Base-by-base conservation (phyloP, 2,888 invertebrate genomes). In the Petrolisthes cinctipes region DNA sequence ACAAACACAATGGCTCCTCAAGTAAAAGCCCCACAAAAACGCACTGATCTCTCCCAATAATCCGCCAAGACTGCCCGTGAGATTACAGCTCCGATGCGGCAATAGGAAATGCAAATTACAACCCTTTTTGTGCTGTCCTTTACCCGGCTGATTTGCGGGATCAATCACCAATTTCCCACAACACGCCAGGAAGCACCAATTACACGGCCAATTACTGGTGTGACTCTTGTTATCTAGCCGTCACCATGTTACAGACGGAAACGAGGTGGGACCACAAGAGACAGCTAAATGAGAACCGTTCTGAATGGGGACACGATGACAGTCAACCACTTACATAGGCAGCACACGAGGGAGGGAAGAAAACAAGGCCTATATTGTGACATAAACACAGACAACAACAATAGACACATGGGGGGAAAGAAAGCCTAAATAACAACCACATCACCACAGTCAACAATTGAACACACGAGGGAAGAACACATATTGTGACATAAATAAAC, bases 71-170 rank as follows among this genome's bases (percentile, higher is more conserved):
- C 61, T 23, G 17, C 82, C 11, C 4, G n/a, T 51, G 71, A 83
- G 75, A 83, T 83, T 73, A 83, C 53, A 73, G 57, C 83, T 75
- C 17, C 37, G 71, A 76, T 11, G 20, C 61, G 54, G 66, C 66
- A 82, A 76, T 86, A 82, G 81, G 86, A 86, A 54, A 86, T 86
- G 86, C 86, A 86, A 82, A 86, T 86, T 82, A 76, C 86, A 37
- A 23, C 82, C 66, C 86, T 82, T 86, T 86, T 86, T 86, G 86
- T 86, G 86, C n/a, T 37, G 7, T 37, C 75, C 81, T 73, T 81
- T 80, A 85, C 75, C 82, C 81, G 57, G 11, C n/a, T 51, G 37
- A 53, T 78, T 23, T 53, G 78, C 61, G 79, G 20, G 66, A 14
- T 37, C 81, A 81, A 81, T 81, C 81, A 71, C 73, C 75, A 53